These are phyloP conservation scores for Chesias legatella DNA, from an alignment of 2,888 invertebrate species.

Conservation along the genomic window DNA sequence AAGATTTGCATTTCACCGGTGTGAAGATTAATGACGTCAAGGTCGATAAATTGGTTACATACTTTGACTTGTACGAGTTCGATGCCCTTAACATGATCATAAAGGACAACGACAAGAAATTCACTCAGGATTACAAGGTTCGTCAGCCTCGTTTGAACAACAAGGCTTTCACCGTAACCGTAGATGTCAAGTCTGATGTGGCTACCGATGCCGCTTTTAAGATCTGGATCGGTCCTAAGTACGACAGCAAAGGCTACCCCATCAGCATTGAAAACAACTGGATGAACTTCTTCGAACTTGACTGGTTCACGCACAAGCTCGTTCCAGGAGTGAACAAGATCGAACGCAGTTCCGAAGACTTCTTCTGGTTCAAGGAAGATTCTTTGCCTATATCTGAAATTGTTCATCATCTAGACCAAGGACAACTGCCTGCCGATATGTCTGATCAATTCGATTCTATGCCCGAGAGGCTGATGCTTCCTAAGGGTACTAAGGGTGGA, in stretches of 20 bases:
- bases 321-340: constrained; percentile 83
- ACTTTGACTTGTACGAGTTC: constrained; percentile 83
- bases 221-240: constrained; percentile 86
- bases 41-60: constrained; percentile 82
- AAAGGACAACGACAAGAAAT: constrained; percentile 47
- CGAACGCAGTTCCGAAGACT: constrained; percentile 83
- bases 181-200: constrained; percentile 81
- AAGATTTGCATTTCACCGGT: constrained; percentile 80
- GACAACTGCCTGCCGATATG: constrained; percentile 74
- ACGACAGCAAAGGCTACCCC: constrained; percentile 77
- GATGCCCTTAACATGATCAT: constrained; percentile 80
- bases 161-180: constrained; percentile 82
- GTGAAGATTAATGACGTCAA: constrained; percentile 82
- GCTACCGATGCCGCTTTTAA: constrained; percentile 80
- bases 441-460: constrained; percentile 79
- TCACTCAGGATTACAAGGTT: constrained; percentile 71
- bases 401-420: constrained; percentile 78
- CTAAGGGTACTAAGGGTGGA: constrained; percentile 85
- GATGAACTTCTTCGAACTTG: constrained; percentile 82
- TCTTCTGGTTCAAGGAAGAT: constrained; percentile 82
- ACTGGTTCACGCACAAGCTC: constrained; percentile 81
- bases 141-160: constrained; percentile 86
- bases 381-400: constrained; percentile 81
- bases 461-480: constrained; percentile 85
- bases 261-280: constrained; percentile 78